Base-by-base conservation (phyloP, 2,113 vertebrate genomes). In the Otolemur garnettii region DNA sequence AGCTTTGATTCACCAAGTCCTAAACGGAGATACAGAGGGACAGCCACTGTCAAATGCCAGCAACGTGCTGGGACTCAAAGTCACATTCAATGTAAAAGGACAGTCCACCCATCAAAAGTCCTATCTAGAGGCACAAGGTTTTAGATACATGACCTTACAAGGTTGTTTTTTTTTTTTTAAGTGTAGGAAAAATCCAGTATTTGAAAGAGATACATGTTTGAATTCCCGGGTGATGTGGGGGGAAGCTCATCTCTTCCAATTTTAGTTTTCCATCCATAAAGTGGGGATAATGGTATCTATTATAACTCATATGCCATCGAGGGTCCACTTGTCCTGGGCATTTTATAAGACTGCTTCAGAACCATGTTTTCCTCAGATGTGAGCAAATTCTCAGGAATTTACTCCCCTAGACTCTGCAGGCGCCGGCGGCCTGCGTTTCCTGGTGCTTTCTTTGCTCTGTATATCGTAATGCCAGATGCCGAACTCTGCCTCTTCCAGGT, bases 141-240 rank as follows among this genome's bases (percentile, higher is more conserved):
- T 80, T 50, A 81, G 35, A 50, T 78, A 24, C 45, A 66, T n/a
- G 69, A 93, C 60, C 26, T 68, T 72, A 71, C 57, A 38, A 86
- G 38, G 38, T 38, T 38, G 38, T 21, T 18, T 35, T 35, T 38
- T 19, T 80, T 22, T 11, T 87, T 50, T 69, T 92, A 86, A 91
- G 22, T 35, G 2, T 17, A 71, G 19, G 35, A 59, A 75, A 95
- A 94, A 83, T 81, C 57, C 15, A 86, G 50, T 50, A 90, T 72
- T 72, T 94, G 45, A 81, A 91, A 72, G 77, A 87, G 14, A 93
- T 4, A 69, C 28, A 26, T 68, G 68, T 96, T 92, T 82, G 91
- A 80, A 90, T 71, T 50, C 14, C 35, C 77, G 14, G 80, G 57
- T 80, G 59, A 91, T 53, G 87, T 77, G 4, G 18, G 12, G 53